phyloP scores from a whole-genome alignment of 1,140 invertebrate genomes.

The Pemphigus obesinymphae region DNA sequence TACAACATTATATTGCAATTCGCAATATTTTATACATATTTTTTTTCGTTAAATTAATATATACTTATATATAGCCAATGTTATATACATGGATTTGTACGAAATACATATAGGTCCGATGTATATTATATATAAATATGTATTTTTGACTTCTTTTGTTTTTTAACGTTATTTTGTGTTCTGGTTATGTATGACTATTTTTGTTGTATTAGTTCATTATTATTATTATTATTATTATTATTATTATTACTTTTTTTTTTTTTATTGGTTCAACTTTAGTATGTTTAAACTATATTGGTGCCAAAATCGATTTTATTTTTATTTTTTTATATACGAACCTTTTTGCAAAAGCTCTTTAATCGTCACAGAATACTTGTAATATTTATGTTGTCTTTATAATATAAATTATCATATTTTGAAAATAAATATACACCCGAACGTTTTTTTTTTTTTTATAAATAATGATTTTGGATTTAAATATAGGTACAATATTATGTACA shows the following conservation, averaged over 20 bases:
- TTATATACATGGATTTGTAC: not conserved
- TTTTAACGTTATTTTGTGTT: constrained; percentile 31
- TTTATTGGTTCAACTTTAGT: not conserved
- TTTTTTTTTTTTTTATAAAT: too few relatives aligned
- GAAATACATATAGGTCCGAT: not conserved
- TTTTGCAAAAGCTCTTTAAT: too few relatives aligned
- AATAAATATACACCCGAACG: too few relatives aligned
- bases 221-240: constrained; percentile 13
- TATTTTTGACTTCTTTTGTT: constrained; percentile 18
- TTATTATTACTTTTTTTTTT: constrained; percentile 6
- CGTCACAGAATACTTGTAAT: too few relatives aligned
- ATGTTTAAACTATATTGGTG: constrained; percentile 28
- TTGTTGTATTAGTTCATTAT: constrained; percentile 36
- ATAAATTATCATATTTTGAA: too few relatives aligned
- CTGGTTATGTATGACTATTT: constrained; percentile 39
- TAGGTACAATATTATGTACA: too few relatives aligned
- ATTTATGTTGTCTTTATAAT: too few relatives aligned
- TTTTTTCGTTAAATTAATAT: constrained; percentile 15
- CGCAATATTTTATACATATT: constrained; percentile 2
- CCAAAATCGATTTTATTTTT: constrained; percentile 20
- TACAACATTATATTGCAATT: not conserved
- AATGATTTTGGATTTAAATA: too few relatives aligned
- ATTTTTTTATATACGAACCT: not conserved
- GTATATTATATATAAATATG: not conserved
- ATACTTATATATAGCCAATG: not conserved